Percentiles rank a stretch among this genome's conserved stretches.
Evolutionary conservation across 2,888 invertebrate species (phyloP).

Genomic region (Drosophila anceps): DNA sequence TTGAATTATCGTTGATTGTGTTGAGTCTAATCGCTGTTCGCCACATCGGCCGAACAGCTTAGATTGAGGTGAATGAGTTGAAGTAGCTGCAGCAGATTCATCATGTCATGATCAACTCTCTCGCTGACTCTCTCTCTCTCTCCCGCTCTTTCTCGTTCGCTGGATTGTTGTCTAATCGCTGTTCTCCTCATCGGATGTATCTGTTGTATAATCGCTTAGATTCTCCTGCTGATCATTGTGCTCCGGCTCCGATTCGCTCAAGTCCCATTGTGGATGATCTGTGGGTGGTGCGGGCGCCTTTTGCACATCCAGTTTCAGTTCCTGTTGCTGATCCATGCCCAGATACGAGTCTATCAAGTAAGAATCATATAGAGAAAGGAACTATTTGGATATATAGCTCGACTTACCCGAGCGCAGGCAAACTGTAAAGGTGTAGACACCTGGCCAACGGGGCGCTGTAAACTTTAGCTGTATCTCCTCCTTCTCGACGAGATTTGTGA

Average conservation of each 20-base stretch:
- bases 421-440: constrained; percentile 96
- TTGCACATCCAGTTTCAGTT: constrained; percentile 98
- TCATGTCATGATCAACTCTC: constrained; percentile 37
- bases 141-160: no score
- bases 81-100: neutral
- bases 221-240: constrained; percentile 87
- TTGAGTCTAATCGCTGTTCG: constrained; percentile 84
- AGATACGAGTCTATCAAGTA: constrained; percentile 96
- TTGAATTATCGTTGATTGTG: constrained; percentile 3
- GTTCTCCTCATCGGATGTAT: constrained; percentile 88
- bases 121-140: neutral
- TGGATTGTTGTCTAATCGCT: constrained; percentile 65
- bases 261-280: constrained; percentile 99
- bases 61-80: constrained; percentile 54
- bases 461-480: constrained; percentile 98
- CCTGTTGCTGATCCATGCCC: constrained; percentile 97
- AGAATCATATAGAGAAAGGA: no score
- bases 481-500: constrained; percentile 95
- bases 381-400: no score
- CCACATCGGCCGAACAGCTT: constrained; percentile 86
- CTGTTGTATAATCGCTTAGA: constrained; percentile 89
- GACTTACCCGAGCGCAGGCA: constrained; percentile 92
- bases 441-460: constrained; percentile 97
- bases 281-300: constrained; percentile 96
- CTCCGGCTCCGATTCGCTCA: constrained; percentile 96